Evolutionary conservation across 2,113 vertebrate genomes (phyloP), one percentile per base, ranked within the genome.

Genomic region (Sinocyclocheilus maitianheensis): DNA sequence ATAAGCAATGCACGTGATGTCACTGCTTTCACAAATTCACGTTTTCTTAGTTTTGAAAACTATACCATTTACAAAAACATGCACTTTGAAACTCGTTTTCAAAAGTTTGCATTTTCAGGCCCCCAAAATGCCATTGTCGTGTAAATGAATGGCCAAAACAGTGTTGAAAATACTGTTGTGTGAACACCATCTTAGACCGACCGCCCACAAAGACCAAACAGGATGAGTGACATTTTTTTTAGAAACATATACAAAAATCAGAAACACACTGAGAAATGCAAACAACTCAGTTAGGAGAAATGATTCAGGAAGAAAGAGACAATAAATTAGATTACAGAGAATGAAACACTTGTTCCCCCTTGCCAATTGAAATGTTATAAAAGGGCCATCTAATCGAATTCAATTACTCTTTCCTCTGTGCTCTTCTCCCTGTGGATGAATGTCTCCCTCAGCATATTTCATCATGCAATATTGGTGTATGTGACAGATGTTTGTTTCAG

Each of bases 281-380:
- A 77, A 55, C 24, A 77, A 53, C 76, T 55, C 9, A 55, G n/a
- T 14, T 13, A 75, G 20, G 3, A 14, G 11, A 75, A 75, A 76
- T 3, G 5, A 76, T 24, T 48, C 7, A 48, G 5, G 24, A 6
- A 40, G 71, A 37, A 22, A 18, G 62, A 24, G 62, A n/a, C 37
- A 77, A 62, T 81, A 34, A 81, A 48, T 48, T 51, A 11, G 11
- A 81, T 81, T 48, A 65, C 10, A 40, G 43, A 51, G 63, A 67
- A 48, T 30, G 40, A 81, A 26, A 46, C 18, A 11, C 3, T 90
- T 67, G 40, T 37, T 58, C 43, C 10, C 16, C 14, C 77, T 65
- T 16, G 12, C 20, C 60, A 90, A 87, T 90, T 93, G 75, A 91
- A 92, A 90, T 90, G 83, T 88, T 93, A 80, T 83, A 86, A 60